Conservation (phyloP, 2,888 invertebrate species). For the Orthonevra nobilis region DNA sequence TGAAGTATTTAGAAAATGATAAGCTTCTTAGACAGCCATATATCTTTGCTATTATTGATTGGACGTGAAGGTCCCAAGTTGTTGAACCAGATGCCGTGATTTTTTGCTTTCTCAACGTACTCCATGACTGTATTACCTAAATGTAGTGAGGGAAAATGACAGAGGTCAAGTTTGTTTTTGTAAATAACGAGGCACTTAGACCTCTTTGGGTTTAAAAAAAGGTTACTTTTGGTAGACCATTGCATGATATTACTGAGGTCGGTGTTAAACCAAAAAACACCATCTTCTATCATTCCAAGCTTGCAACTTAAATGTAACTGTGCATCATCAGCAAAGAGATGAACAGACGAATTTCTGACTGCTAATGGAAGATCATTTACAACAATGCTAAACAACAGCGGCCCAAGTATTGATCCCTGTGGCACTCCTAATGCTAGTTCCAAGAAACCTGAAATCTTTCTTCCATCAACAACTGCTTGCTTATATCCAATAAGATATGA, state of each 20-base stretch:
- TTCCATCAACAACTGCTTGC: not conserved
- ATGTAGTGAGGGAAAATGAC: too few relatives aligned
- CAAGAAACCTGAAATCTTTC: not conserved
- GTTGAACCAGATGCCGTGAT: too few relatives aligned
- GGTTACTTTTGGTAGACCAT: not conserved
- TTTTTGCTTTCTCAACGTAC: too few relatives aligned
- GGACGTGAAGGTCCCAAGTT: too few relatives aligned
- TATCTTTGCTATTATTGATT: too few relatives aligned
- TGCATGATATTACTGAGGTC: not conserved
- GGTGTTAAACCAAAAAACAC: not conserved
- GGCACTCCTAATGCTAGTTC: not conserved
- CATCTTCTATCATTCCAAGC: not conserved
- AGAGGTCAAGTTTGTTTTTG: too few relatives aligned
- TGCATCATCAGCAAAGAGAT: slow-evolving; percentile 14
- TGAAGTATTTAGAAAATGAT: too few relatives aligned
- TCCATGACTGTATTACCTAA: too few relatives aligned
- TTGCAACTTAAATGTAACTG: slow-evolving; percentile 5
- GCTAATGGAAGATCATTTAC: slow-evolving; percentile 1
- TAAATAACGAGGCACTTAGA: too few relatives aligned
- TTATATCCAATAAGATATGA: not conserved
- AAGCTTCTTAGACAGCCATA: too few relatives aligned
- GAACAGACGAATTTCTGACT: not conserved
- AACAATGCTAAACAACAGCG: not conserved
- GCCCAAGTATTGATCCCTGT: not conserved
- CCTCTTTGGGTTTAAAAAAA: too few relatives aligned